Conservation (phyloP, 2,888 invertebrate genomes). For the Ophonus ardosiacus region DNA sequence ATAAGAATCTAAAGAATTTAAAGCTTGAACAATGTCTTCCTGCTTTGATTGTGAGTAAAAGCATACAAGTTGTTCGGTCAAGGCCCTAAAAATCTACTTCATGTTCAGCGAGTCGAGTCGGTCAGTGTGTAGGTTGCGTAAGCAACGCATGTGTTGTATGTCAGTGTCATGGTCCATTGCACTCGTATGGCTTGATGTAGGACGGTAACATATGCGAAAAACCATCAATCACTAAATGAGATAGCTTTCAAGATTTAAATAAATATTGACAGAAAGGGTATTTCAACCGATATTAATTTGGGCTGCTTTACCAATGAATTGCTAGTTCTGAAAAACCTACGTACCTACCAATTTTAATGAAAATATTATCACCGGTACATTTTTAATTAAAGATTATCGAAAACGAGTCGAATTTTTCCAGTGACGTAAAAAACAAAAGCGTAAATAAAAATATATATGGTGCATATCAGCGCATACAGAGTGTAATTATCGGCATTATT, state of each 20-base stretch:
- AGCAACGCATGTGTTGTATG: neutral
- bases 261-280: neutral
- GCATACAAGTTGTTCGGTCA: neutral
- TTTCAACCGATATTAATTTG: neutral
- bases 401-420: no score
- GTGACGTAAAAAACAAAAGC: no score
- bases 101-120: neutral
- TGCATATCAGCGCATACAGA: no score
- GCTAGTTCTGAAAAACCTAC: no score
- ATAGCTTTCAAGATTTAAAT: neutral
- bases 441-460: no score
- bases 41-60: neutral
- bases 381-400: no score
- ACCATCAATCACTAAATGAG: neutral
- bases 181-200: neutral
- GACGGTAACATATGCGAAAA: neutral
- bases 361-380: no score
- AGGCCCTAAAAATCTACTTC: neutral
- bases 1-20: no score
- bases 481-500: no score
- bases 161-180: neutral
- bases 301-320: no score
- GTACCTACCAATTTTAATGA: no score
- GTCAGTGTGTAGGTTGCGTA: neutral
- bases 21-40: no score